Conservation (phyloP, 2,888 invertebrate genomes). For the Drosophila nr. medialis region DNA sequence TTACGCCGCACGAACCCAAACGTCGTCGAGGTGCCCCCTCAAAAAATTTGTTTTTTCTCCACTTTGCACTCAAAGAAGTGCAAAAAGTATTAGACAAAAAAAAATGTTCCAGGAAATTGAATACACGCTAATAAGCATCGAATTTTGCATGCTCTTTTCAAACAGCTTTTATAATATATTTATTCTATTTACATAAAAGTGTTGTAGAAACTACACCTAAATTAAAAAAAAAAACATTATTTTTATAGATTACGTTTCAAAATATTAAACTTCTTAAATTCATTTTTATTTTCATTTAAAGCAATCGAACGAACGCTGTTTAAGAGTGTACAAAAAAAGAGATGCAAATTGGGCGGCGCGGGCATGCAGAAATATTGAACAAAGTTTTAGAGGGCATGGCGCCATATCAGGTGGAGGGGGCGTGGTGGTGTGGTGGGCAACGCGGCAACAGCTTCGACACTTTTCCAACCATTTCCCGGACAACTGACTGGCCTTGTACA, state of each 20-base stretch:
- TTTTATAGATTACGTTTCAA: not conserved
- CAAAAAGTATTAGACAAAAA: constrained; percentile 62
- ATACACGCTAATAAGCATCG: constrained; percentile 18
- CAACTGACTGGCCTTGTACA: constrained; percentile 47
- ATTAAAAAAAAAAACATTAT: not conserved
- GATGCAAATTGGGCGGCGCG: constrained; percentile 53
- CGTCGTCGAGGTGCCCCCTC: constrained; percentile 68
- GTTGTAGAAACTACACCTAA: not conserved
- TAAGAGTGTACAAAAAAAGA: constrained; percentile 36
- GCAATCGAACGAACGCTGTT: not conserved
- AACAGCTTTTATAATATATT: not conserved
- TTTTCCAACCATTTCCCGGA: constrained; percentile 69
- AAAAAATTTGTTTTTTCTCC: constrained; percentile 64
- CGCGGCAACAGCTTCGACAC: constrained; percentile 70
- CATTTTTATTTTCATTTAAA: not conserved
- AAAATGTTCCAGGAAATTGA: constrained; percentile 53
- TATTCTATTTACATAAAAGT: not conserved
- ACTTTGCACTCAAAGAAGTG: constrained; percentile 74
- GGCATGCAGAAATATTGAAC: constrained; percentile 75
- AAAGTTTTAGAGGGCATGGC: constrained; percentile 58
- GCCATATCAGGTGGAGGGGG: constrained; percentile 17
- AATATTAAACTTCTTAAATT: not conserved
- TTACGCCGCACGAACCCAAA: constrained; percentile 78
- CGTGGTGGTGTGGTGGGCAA: constrained; percentile 12
- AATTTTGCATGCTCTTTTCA: constrained; percentile 27